Conservation (phyloP, 2,113 vertebrate species). For the Corythoichthys haematopterus region DNA sequence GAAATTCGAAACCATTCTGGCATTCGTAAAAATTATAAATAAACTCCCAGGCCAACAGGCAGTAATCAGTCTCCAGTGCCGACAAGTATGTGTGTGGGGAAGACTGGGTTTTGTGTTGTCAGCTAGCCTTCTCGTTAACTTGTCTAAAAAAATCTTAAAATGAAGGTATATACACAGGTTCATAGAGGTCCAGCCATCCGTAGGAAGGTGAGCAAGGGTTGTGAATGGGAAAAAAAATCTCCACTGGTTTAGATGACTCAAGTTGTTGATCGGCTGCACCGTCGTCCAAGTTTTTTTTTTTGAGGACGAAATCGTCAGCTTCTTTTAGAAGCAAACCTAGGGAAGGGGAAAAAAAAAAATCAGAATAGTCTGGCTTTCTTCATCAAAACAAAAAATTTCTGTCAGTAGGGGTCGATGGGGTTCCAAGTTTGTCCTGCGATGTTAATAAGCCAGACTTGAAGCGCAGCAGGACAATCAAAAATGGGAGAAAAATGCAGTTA, state of each 20-base stretch:
- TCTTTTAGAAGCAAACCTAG: conserved; percentile 73
- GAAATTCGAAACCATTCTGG: conserved; percentile 36
- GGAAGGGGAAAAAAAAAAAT: conserved; percentile 20
- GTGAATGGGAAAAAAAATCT: conserved; percentile 14
- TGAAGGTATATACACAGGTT: conserved; percentile 77
- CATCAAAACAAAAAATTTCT: conserved; percentile 55
- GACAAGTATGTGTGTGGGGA: conserved; percentile 40
- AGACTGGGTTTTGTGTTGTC: conserved; percentile 44
- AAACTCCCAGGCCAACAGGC: conserved; percentile 56
- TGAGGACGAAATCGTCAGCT: conserved; percentile 72
- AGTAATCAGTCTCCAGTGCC: conserved; percentile 60
- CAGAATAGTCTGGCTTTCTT: conserved; percentile 56
- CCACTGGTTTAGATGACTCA: conserved; percentile 45
- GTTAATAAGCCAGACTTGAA: conserved; percentile 36
- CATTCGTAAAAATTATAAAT: conserved; percentile 62
- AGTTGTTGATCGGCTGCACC: conserved; percentile 51
- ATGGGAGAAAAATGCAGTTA: conserved; percentile 24
- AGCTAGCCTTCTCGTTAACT: conserved; percentile 63
- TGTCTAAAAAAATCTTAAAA: conserved; percentile 81
- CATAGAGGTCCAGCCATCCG: conserved; percentile 57
- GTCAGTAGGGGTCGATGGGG: conserved; percentile 38
- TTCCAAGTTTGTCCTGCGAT: conserved; percentile 50
- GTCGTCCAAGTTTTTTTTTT: conserved; percentile 63
- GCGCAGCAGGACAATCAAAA: conserved; percentile 40
- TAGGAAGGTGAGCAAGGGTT: conserved; percentile 54